Evolutionary conservation across 2,113 vertebrate genomes (phyloP).

Genomic region (Phasianus colchicus): DNA sequence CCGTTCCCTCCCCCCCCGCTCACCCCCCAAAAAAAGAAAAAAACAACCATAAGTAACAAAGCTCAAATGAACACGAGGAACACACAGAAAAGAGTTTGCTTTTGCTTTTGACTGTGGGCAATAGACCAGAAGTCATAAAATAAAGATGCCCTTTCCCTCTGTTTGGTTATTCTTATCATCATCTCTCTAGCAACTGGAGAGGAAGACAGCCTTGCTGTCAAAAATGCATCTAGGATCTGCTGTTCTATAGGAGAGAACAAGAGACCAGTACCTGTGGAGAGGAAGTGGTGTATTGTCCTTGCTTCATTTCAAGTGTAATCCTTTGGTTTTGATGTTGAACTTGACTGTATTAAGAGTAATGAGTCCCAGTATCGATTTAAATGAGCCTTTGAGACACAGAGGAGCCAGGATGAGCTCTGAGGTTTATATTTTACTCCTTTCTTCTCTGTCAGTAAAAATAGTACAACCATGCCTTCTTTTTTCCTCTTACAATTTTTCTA

Average conservation of each 20-base stretch:
- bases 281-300: neutral
- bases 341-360: neutral
- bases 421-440: conserved; percentile 41
- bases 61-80: neutral
- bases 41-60: neutral
- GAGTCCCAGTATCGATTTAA: neutral
- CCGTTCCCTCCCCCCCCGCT: too few species aligned
- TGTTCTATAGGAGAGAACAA: neutral
- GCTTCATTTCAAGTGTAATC: neutral
- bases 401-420: conserved; percentile 12
- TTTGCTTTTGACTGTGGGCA: neutral
- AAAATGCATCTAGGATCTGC: neutral
- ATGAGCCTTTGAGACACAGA: conserved; percentile 28
- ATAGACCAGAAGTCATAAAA: neutral
- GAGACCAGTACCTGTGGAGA: neutral
- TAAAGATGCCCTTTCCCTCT: neutral
- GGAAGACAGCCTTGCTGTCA: neutral
- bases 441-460: conserved; percentile 17
- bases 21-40: neutral
- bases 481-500: conserved; percentile 27
- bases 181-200: neutral
- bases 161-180: neutral
- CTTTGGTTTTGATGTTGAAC: neutral
- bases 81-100: neutral
- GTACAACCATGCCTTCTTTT: conserved; percentile 27